These are phyloP conservation scores for Hydraecia micacea DNA, from an alignment of 2,888 invertebrate genomes.

Conservation along the genomic window DNA sequence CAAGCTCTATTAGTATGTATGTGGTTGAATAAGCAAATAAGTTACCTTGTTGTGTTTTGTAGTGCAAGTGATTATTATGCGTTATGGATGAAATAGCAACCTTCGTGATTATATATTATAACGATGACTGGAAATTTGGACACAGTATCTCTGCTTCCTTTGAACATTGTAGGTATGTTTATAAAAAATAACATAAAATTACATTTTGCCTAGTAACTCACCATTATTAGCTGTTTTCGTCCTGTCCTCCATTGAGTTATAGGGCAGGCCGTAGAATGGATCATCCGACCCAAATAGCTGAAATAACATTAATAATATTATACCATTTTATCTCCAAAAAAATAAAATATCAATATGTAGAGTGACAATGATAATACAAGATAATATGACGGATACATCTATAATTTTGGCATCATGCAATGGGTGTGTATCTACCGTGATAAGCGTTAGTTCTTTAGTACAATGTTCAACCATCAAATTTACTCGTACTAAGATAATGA, in stretches of 20 bases:
- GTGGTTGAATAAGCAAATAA: conserved; percentile 30
- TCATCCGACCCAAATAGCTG: conserved; percentile 88
- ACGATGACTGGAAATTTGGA: conserved; percentile 22
- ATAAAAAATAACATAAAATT: conserved; percentile 16
- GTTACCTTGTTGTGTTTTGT: conserved; percentile 43
- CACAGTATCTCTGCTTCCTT: conserved; percentile 32
- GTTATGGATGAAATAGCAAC: conserved; percentile 54
- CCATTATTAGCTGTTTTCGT: conserved; percentile 81
- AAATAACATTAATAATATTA: conserved; percentile 66
- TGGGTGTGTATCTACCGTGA: conserved; percentile 11
- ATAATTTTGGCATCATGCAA: conserved; percentile 17
- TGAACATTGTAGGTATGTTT: conserved; percentile 22
- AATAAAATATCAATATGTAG: conserved; percentile 22
- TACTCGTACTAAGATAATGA: conserved; percentile 27
- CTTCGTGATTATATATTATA: conserved; percentile 35
- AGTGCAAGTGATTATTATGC: conserved; percentile 45
- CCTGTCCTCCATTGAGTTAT: conserved; percentile 82
- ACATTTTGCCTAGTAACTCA: conserved; percentile 70
- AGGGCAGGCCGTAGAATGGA: conserved; percentile 88
- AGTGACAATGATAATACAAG: conserved; percentile 56
- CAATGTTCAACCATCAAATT: conserved; percentile 35
- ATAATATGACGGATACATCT: conserved; percentile 54
- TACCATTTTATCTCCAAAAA: conserved; percentile 13
- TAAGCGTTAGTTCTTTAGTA: conserved; percentile 20
- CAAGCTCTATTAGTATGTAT: conserved; percentile 51